Conservation (phyloP, 2,113 vertebrate genomes). For the Corythornis madagascariensis region DNA sequence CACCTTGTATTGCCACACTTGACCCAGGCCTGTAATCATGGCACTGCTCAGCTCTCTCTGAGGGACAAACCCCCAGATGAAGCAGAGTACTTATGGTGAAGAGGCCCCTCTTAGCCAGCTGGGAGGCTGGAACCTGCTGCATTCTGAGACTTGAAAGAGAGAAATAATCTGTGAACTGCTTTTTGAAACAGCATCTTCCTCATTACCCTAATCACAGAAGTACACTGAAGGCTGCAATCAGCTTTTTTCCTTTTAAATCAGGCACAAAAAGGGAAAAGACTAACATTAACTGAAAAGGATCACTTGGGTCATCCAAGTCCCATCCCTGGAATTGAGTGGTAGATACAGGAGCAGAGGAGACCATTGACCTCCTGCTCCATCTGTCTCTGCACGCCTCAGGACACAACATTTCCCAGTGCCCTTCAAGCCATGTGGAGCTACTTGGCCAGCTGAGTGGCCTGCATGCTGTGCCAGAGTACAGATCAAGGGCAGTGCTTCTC, state of each 20-base stretch:
- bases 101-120: constrained; percentile 32
- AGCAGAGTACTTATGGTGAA: neutral
- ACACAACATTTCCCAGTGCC: neutral
- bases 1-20: constrained; percentile 27
- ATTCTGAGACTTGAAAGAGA: neutral
- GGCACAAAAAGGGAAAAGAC: neutral
- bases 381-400: neutral
- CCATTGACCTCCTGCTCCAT: neutral
- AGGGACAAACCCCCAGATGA: constrained; percentile 34
- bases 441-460: neutral
- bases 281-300: neutral
- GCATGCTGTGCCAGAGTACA: neutral
- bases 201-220: constrained; percentile 8
- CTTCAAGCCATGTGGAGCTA: neutral
- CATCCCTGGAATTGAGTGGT: neutral
- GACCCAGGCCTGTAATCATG: constrained; percentile 51
- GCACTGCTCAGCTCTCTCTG: constrained; percentile 21
- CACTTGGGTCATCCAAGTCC: neutral
- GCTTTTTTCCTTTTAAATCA: neutral
- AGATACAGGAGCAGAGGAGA: neutral
- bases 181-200: constrained; percentile 13
- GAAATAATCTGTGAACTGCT: neutral
- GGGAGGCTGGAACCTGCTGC: constrained; percentile 32
- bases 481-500: neutral
- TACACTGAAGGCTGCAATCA: constrained; percentile 11